These are phyloP conservation scores for Borostomias antarcticus DNA, from an alignment of 2,797 vertebrate species.

Conservation along the genomic window DNA sequence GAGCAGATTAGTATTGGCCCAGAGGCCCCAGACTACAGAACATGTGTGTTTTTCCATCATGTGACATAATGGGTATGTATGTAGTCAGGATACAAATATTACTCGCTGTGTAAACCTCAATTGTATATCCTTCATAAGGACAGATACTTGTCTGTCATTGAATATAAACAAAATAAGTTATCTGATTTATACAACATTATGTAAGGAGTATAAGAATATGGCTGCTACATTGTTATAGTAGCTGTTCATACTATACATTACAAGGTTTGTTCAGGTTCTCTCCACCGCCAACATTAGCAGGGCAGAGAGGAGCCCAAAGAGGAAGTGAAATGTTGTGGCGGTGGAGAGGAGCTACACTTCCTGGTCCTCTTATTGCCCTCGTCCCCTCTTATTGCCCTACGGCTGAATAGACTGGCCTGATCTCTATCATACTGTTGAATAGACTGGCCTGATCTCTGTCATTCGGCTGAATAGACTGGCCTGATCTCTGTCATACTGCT, in stretches of 20 bases:
- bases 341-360: constrained; percentile 60
- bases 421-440: no score
- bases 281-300: not conserved
- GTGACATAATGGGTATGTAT: not conserved
- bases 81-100: not conserved
- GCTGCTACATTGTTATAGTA: not conserved
- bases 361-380: constrained; percentile 52
- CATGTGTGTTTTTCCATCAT: not conserved
- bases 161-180: no score
- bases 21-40: not conserved
- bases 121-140: no score
- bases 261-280: not conserved
- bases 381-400: constrained; percentile 12
- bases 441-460: no score
- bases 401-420: no score
- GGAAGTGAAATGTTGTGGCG: constrained; percentile 19
- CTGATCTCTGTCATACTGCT: no score
- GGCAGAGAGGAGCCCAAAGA: not conserved
- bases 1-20: constrained; percentile 32
- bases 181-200: no score
- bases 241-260: not conserved
- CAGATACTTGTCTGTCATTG: no score
- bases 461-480: no score
- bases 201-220: no score
- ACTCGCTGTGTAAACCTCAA: no score